Conservation (phyloP, 2,113 vertebrate genomes). For the human (Homo sapiens) region GRCh38 chrX:72633501-72634000, state of each 20-base stretch:
- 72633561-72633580: background rate
- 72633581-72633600: background rate
- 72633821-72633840: conserved; percentile 13
- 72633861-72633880: conserved; percentile 25
- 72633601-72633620: background rate
- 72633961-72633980: background rate
- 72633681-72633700: background rate
- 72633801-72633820: conserved; percentile 26
- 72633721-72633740: background rate
- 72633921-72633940: background rate
- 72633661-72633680: background rate
- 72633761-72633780: background rate
- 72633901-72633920: background rate
- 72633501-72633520: background rate
- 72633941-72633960: background rate
- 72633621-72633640: background rate
- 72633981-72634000: background rate
- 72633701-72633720: background rate
- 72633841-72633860: background rate
- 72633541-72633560: background rate
- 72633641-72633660: background rate
- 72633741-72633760: background rate
- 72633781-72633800: conserved; percentile 38
- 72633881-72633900: background rate
- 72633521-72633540: background rate